phyloP scores from a whole-genome alignment of 2,113 vertebrate species.

The Cisticola juncidis region DNA sequence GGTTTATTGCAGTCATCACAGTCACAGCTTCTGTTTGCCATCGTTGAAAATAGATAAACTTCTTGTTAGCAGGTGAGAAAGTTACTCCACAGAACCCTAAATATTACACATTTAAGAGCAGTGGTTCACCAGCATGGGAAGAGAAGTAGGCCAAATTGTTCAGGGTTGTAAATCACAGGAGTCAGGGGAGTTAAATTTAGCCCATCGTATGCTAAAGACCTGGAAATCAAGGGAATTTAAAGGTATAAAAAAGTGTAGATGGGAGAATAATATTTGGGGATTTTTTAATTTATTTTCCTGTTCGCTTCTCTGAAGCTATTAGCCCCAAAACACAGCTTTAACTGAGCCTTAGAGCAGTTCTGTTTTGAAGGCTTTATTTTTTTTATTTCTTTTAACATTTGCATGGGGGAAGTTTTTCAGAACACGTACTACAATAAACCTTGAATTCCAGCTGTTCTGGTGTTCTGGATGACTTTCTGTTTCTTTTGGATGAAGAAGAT shows the following conservation, averaged over 20 bases:
- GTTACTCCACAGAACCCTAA: background rate
- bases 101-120: background rate
- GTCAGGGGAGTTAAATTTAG: slow-evolving; percentile 36
- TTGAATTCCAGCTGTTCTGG: slow-evolving; percentile 42
- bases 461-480: slow-evolving; percentile 58
- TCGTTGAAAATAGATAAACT: background rate
- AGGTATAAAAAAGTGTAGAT: background rate
- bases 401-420: slow-evolving; percentile 61
- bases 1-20: background rate
- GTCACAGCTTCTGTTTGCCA: background rate
- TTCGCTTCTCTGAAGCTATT: background rate
- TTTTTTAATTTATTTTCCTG: background rate
- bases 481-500: slow-evolving; percentile 34
- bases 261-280: background rate
- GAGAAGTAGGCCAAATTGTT: slow-evolving; percentile 26
- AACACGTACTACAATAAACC: slow-evolving; percentile 40
- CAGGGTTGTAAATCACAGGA: slow-evolving; percentile 14
- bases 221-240: slow-evolving; percentile 6
- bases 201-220: background rate
- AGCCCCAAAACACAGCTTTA: background rate
- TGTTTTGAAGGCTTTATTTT: slow-evolving; percentile 6
- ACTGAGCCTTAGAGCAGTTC: slow-evolving; percentile 7
- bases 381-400: slow-evolving; percentile 18
- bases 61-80: background rate
- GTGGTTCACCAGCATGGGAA: background rate